Conservation (phyloP, 1,140 invertebrate genomes). For the Drosophila punjabiensis region DNA sequence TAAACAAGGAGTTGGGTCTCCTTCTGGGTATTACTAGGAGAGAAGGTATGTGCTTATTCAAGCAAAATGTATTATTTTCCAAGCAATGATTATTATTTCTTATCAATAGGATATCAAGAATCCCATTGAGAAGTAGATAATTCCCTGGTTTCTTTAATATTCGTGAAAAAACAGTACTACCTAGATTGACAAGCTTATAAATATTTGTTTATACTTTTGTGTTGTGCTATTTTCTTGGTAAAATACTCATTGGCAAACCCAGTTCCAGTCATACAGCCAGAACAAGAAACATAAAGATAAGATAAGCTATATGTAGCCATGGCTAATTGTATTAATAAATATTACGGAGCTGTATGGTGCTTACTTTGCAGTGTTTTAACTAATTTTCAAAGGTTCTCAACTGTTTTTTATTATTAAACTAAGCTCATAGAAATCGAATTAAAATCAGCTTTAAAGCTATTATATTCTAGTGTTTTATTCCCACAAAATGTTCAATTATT, state of each 20-base stretch:
- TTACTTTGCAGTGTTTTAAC: not conserved
- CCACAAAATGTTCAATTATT: not conserved
- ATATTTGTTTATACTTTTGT: not conserved
- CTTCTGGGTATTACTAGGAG: not conserved
- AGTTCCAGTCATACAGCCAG: constrained; percentile 17
- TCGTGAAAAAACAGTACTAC: not conserved
- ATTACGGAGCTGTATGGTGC: not conserved
- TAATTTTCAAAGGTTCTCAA: not conserved
- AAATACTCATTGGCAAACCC: constrained; percentile 5
- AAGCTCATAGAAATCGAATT: not conserved
- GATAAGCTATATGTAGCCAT: constrained; percentile 52
- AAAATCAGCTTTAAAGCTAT: not conserved
- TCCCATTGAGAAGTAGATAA: not conserved
- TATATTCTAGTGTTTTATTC: not conserved
- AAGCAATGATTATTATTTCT: no score
- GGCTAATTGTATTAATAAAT: constrained; percentile 21
- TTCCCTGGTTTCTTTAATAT: not conserved
- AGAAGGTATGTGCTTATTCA: not conserved
- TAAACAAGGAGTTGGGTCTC: not conserved
- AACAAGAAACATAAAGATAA: constrained; percentile 52
- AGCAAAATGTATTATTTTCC: not conserved
- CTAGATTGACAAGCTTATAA: not conserved
- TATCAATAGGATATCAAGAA: not conserved
- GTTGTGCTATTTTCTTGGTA: not conserved
- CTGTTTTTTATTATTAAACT: not conserved